phyloP scores from a whole-genome alignment of 2,797 vertebrate species.

The Carcharodon carcharias region DNA sequence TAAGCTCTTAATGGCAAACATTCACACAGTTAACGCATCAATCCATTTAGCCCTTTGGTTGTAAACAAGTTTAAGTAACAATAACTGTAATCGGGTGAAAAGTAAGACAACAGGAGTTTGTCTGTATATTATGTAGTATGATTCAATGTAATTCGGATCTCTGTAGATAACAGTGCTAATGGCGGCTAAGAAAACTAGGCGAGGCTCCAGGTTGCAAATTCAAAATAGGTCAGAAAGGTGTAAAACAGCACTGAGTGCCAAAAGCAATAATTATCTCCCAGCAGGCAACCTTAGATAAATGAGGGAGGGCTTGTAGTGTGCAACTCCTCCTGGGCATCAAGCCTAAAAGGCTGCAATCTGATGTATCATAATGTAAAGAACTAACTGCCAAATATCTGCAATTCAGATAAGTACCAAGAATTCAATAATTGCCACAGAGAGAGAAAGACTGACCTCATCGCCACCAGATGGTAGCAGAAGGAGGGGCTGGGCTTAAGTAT shows the following conservation, averaged over 20 bases:
- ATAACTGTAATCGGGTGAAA: neutral
- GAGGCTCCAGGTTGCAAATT: neutral
- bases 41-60: neutral
- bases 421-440: neutral
- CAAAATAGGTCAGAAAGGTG: constrained; percentile 10
- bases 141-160: neutral
- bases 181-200: neutral
- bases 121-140: neutral
- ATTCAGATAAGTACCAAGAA: neutral
- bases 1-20: neutral
- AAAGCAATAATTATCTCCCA: constrained; percentile 23
- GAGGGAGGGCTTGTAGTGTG: neutral
- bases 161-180: neutral
- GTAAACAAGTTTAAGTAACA: neutral
- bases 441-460: neutral
- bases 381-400: neutral
- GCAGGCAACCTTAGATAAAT: neutral
- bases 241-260: constrained; percentile 8
- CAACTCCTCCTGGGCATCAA: neutral
- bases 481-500: neutral
- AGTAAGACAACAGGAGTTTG: neutral
- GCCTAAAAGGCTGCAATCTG: neutral
- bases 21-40: neutral
- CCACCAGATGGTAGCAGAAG: neutral
- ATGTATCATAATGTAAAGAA: neutral